phyloP scores from a whole-genome alignment of 2,113 vertebrate genomes.

The Speoplatyrhinus poulsoni region DNA sequence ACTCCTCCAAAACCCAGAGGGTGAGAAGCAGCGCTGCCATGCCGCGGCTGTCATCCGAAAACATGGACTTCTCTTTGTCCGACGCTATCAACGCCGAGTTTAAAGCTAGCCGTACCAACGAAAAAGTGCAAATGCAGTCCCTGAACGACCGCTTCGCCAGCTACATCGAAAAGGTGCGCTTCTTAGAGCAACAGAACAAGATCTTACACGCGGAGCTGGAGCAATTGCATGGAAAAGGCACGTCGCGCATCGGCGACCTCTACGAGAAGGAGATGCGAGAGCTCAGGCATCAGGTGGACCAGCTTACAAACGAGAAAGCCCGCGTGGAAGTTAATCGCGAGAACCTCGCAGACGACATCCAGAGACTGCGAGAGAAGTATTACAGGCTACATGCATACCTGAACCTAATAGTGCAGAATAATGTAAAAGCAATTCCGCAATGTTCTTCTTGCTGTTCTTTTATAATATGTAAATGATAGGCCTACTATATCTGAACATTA shows the following conservation, averaged over 20 bases:
- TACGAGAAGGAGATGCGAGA: slow-evolving; percentile 95
- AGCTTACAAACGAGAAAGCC: slow-evolving; percentile 90
- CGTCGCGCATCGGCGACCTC: slow-evolving; percentile 87
- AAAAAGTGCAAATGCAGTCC: slow-evolving; percentile 93
- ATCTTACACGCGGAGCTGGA: slow-evolving; percentile 90
- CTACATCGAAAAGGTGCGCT: slow-evolving; percentile 96
- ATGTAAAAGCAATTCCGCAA: too few species aligned
- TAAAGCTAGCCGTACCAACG: slow-evolving; percentile 87
- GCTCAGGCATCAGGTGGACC: slow-evolving; percentile 89
- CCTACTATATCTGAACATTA: too few species aligned
- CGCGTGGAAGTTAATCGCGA: slow-evolving; percentile 91
- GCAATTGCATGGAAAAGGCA: slow-evolving; percentile 89
- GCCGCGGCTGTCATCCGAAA: slow-evolving; percentile 78
- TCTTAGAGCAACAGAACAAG: slow-evolving; percentile 96
- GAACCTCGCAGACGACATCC: slow-evolving; percentile 88
- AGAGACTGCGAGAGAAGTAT: slow-evolving; percentile 88
- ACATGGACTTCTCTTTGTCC: slow-evolving; percentile 87
- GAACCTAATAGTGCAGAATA: background rate
- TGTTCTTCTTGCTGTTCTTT: too few species aligned
- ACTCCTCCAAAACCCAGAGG: slow-evolving; percentile 68
- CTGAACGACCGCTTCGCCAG: slow-evolving; percentile 95
- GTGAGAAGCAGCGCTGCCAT: slow-evolving; percentile 81
- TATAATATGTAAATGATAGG: too few species aligned
- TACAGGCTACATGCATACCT: background rate
- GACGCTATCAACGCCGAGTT: slow-evolving; percentile 92